phyloP scores from a whole-genome alignment of 1,140 invertebrate species.

The Drosophila rhopaloa region DNA sequence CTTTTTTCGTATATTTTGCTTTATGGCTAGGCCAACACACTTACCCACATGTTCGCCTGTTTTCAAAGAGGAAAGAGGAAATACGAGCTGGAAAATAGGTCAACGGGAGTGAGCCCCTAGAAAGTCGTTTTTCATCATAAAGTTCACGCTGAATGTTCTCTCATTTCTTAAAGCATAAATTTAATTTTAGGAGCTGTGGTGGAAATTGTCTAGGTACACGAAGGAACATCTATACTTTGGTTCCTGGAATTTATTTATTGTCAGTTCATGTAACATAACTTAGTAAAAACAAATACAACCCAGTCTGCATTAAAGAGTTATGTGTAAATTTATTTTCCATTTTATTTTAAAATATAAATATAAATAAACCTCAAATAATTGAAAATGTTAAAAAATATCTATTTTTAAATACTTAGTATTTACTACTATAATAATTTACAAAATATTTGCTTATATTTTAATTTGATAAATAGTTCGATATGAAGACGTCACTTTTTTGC shows the following conservation, averaged over 20 bases:
- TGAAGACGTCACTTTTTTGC: constrained; percentile 25
- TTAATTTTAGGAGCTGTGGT: background rate
- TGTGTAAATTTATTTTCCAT: too few relatives aligned
- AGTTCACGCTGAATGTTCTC: constrained; percentile 14
- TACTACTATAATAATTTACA: too few relatives aligned
- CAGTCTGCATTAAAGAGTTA: too few relatives aligned
- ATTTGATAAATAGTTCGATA: background rate
- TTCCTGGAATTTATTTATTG: too few relatives aligned
- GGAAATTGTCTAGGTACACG: constrained; percentile 3
- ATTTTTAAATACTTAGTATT: too few relatives aligned
- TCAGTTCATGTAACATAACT: background rate
- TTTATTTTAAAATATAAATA: too few relatives aligned
- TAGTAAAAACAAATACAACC: background rate
- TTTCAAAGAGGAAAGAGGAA: constrained; percentile 15
- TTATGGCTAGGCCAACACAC: constrained; percentile 44
- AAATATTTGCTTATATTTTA: too few relatives aligned
- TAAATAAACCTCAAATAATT: too few relatives aligned
- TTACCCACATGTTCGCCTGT: constrained; percentile 9
- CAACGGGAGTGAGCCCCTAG: constrained; percentile 8
- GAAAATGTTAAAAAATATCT: too few relatives aligned
- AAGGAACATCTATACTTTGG: too few relatives aligned
- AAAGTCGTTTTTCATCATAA: constrained; percentile 17
- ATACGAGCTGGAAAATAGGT: constrained; percentile 33
- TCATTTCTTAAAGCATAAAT: background rate
- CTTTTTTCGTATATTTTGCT: constrained; percentile 26